Conservation (phyloP, 2,797 vertebrate species). For the Petrocephalus sullivani region DNA sequence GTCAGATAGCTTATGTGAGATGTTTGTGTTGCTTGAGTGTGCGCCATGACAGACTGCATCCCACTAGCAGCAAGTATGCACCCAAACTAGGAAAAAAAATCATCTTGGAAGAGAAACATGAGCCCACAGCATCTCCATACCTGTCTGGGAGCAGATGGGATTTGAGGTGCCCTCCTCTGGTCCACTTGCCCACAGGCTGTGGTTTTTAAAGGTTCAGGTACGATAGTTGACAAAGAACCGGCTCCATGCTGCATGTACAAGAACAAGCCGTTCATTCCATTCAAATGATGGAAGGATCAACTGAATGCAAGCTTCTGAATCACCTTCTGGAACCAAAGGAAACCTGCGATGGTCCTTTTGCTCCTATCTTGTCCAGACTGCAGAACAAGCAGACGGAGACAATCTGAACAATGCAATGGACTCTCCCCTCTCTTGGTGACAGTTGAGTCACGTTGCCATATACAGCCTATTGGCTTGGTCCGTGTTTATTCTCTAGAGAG, state of each 20-base stretch:
- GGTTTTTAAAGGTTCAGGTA: neutral
- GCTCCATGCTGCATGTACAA: neutral
- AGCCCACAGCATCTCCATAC: neutral
- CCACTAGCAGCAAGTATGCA: neutral
- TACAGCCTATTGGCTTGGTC: neutral
- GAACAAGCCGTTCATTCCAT: neutral
- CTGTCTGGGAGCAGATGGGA: neutral
- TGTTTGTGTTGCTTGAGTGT: neutral
- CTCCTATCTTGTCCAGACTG: neutral
- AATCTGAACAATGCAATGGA: neutral
- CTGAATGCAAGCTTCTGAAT: neutral
- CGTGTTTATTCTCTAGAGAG: neutral
- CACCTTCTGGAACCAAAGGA: neutral
- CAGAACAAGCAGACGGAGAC: neutral
- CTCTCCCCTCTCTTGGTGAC: neutral
- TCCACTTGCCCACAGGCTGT: neutral
- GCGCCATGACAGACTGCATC: neutral
- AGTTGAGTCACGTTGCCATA: neutral
- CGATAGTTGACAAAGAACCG: neutral
- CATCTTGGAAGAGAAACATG: neutral
- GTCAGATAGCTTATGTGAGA: neutral
- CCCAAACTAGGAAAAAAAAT: neutral
- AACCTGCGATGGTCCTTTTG: neutral
- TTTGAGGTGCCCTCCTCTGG: neutral
- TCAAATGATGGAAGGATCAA: neutral